A percentile compares a stretch with the other conserved stretches of the same genome.
Evolutionary conservation across 2,113 vertebrate genomes (phyloP).

Genomic region (Triplophysa dalaica): DNA sequence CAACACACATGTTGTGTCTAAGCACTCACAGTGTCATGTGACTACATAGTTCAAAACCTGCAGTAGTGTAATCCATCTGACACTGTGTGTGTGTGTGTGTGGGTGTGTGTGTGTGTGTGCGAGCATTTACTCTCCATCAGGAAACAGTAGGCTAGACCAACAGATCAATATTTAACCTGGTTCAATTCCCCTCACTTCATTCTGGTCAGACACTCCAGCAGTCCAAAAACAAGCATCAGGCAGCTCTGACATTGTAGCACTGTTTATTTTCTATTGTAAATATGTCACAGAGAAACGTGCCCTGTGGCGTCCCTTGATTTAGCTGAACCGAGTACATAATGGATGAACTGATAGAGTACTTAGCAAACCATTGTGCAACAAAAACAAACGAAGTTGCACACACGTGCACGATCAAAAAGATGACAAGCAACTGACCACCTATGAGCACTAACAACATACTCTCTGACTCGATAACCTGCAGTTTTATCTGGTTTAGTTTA

Average conservation of each 20-base stretch:
- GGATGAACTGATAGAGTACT: constrained; percentile 5
- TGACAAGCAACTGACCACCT: background rate
- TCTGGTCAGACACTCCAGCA: background rate
- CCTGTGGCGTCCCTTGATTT: constrained; percentile 13
- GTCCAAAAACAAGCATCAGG: background rate
- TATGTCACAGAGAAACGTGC: constrained; percentile 19
- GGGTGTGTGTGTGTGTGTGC: background rate
- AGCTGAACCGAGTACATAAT: constrained; percentile 24
- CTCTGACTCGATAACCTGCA: background rate
- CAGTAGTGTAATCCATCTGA: constrained; percentile 29
- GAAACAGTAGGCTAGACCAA: background rate
- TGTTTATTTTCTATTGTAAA: constrained; percentile 33
- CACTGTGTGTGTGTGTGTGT: background rate
- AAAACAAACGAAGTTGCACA: background rate
- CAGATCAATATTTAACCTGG: constrained; percentile 18
- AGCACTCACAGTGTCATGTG: constrained; percentile 19
- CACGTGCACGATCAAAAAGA: background rate
- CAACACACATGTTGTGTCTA: constrained; percentile 8
- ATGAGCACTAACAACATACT: background rate
- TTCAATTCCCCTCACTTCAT: constrained; percentile 3
- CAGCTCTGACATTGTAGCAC: background rate
- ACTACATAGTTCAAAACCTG: constrained; percentile 15
- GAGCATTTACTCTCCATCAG: constrained; percentile 18
- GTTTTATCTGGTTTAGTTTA: constrained; percentile 14
- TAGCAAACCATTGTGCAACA: background rate